phyloP scores from a whole-genome alignment of 1,140 invertebrate genomes.

The Lepidurus arcticus region DNA sequence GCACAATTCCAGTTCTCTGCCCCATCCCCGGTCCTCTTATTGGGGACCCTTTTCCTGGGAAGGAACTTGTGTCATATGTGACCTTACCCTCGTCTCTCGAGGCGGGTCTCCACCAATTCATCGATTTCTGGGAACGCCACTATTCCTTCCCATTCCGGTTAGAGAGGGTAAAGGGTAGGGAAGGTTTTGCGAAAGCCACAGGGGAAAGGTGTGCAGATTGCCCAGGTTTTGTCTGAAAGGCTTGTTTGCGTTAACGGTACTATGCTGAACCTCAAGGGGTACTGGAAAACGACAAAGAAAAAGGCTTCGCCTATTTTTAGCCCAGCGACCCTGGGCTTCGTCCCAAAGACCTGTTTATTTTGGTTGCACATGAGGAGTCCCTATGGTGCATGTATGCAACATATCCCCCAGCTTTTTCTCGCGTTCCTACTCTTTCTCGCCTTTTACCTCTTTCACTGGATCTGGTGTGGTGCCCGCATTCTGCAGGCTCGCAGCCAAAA shows the following conservation, averaged over 20 bases:
- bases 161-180: neutral
- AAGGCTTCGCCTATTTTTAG: conserved; percentile 5
- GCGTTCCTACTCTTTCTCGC: no score
- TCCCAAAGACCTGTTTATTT: conserved; percentile 19
- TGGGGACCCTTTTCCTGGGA: neutral
- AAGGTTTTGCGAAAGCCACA: neutral
- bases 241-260: conserved; percentile 18
- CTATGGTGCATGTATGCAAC: neutral
- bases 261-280: neutral
- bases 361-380: neutral
- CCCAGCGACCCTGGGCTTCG: neutral
- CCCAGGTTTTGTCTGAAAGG: neutral
- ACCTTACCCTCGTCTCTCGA: neutral
- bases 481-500: neutral
- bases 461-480: neutral
- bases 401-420: neutral
- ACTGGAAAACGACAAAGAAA: neutral
- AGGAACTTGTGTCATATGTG: neutral
- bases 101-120: neutral
- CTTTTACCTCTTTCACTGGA: neutral
- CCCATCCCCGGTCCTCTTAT: neutral
- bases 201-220: neutral
- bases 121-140: neutral
- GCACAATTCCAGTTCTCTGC: neutral
- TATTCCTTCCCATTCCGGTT: neutral